Evolutionary conservation across 1,140 invertebrate species (phyloP), one percentile per base, ranked within the genome.

Genomic region (Papilio machaon): DNA sequence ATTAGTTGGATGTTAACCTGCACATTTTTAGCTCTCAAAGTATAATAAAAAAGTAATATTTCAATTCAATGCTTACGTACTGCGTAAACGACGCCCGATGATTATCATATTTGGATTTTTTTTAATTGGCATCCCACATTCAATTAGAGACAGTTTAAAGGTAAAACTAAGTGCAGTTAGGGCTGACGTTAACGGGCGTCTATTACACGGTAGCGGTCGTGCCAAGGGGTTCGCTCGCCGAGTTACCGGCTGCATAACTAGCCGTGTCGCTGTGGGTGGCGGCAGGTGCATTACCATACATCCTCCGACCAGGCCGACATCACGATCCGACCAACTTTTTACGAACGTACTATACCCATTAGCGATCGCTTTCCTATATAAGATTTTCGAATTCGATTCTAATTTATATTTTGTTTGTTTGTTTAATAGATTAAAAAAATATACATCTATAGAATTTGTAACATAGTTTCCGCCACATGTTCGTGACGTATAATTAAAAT

Each of bases 231-330:
- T 70, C 23, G 67, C 43, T 17, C 73, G 73, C 46, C 73, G 38
- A 82, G 83, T 82, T 84, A 86, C 84, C 84, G 83, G 81, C 83
- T 81, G 84, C 58, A 79, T 84, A 85, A 85, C 85, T 86, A 86
- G 86, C 82, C 76, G 82, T 77, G 47, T 82, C 91, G 75, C 89
- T 82, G 91, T 92, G 91, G 91, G 91, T 91, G 90, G 90, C 87
- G 80, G 86, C 91, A 92, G 91, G 90, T 91, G 91, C 87, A 91
- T 91, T 90, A 89, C 90, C 88, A 91, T 91, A 90, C 86, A 82
- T 83, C 85, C 88, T 86, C 86, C 87, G 83, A 85, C 82, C 82
- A 58, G 54, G 83, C 84, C 76, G 77, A 82, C 52, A 84, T 70
- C 87, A 91, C 87, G 87, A 86, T 82, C 82, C 80, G 81, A 80